Evolutionary conservation across 2,797 vertebrate genomes (phyloP).

Genomic region (Spinus olivaceus): DNA sequence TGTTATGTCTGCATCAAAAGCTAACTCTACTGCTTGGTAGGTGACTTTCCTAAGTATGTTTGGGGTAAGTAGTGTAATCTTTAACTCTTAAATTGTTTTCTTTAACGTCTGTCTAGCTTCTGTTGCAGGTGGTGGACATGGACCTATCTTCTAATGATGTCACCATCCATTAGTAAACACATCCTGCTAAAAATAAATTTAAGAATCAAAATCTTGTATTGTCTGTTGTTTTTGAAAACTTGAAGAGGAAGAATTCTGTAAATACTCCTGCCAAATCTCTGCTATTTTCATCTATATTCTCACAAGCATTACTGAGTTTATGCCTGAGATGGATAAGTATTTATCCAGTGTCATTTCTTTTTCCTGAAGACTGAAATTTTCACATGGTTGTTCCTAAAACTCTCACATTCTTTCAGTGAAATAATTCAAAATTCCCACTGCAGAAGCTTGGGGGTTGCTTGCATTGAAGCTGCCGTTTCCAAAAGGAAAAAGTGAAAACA

Average conservation of each 20-base stretch:
- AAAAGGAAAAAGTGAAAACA: background rate
- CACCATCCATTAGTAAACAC: constrained; percentile 74
- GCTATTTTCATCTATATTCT: background rate
- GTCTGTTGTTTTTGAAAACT: constrained; percentile 79
- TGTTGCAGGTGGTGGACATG: constrained; percentile 86
- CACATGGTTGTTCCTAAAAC: background rate
- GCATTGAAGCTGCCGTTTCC: background rate
- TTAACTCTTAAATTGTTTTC: constrained; percentile 61
- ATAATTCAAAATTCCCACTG: background rate
- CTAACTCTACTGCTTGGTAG: constrained; percentile 15
- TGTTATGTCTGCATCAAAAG: constrained; percentile 16
- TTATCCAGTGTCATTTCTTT: background rate
- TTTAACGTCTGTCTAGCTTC: constrained; percentile 85
- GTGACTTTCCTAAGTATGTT: constrained; percentile 43
- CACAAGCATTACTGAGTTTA: background rate
- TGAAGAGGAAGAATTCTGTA: constrained; percentile 73
- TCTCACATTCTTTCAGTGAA: background rate
- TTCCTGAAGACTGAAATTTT: background rate
- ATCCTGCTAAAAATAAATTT: constrained; percentile 84
- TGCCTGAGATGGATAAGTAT: background rate
- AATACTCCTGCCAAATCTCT: constrained; percentile 68
- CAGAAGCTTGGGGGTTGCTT: background rate
- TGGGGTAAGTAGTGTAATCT: constrained; percentile 71
- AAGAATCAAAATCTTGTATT: constrained; percentile 80
- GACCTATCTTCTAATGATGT: constrained; percentile 76